Evolutionary conservation across 2,797 vertebrate genomes (phyloP).

Genomic region (Argyrosomus regius): DNA sequence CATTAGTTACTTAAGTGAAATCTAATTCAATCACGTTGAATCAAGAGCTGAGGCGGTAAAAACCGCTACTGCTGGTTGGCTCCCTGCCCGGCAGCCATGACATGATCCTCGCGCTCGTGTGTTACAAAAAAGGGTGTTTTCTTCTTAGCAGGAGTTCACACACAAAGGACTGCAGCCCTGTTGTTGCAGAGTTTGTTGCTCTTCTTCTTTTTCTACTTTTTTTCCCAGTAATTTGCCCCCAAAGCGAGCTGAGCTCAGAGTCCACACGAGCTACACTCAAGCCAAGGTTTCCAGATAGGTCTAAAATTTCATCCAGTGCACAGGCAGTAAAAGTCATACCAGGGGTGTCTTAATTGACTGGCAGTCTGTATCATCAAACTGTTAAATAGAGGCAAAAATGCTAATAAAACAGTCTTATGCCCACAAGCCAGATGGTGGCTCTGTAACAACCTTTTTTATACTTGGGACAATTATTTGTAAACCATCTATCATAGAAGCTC

Average conservation of each 20-base stretch:
- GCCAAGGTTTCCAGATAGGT: constrained; percentile 11
- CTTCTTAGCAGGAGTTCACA: constrained; percentile 22
- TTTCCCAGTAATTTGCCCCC: neutral
- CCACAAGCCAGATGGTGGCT: constrained; percentile 55
- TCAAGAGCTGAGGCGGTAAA: constrained; percentile 61
- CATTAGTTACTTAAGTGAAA: constrained; percentile 67
- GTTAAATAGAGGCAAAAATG: constrained; percentile 43
- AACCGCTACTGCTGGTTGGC: constrained; percentile 60
- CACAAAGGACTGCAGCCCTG: constrained; percentile 21
- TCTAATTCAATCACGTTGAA: constrained; percentile 73
- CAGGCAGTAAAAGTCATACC: constrained; percentile 34
- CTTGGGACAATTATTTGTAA: constrained; percentile 30
- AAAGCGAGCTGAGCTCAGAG: constrained; percentile 14
- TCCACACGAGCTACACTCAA: neutral
- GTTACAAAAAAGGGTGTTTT: constrained; percentile 22
- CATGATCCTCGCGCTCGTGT: constrained; percentile 21
- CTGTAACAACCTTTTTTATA: constrained; percentile 42
- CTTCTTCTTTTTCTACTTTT: neutral
- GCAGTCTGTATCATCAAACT: constrained; percentile 31
- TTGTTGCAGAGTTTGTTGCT: constrained; percentile 12
- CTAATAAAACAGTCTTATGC: constrained; percentile 51
- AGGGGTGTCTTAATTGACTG: constrained; percentile 45
- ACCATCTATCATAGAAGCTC: neutral
- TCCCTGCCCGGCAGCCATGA: constrained; percentile 46
- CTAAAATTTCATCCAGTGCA: constrained; percentile 11